Evolutionary conservation across 2,888 invertebrate species (phyloP).

Genomic region (Lymantria dispar): DNA sequence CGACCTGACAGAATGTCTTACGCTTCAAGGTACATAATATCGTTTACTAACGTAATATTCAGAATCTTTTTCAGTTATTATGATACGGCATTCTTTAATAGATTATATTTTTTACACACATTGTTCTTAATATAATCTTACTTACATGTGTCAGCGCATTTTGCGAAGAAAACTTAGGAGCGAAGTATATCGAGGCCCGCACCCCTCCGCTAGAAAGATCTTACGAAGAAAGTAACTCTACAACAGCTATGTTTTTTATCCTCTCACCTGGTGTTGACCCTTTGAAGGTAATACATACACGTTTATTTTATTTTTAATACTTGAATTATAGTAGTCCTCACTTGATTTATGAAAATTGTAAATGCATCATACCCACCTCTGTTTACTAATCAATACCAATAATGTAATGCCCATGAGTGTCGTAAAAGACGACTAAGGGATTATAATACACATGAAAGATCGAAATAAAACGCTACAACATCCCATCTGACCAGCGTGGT

Average conservation of each 20-base stretch:
- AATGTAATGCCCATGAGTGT: too few species aligned
- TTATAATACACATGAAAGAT: too few species aligned
- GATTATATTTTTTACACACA: background rate
- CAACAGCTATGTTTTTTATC: slow-evolving; percentile 96
- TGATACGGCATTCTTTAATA: background rate
- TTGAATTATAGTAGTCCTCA: too few species aligned
- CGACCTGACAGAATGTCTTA: slow-evolving; percentile 97
- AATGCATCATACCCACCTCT: too few species aligned
- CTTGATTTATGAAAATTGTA: too few species aligned
- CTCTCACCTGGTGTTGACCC: slow-evolving; percentile 97
- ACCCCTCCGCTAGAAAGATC: slow-evolving; percentile 92
- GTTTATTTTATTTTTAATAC: too few species aligned
- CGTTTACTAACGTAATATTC: background rate
- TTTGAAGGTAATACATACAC: slow-evolving; percentile 82
- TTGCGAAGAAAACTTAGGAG: slow-evolving; percentile 94
- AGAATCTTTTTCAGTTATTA: too few species aligned
- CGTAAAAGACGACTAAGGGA: too few species aligned
- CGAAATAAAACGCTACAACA: too few species aligned
- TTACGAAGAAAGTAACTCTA: slow-evolving; percentile 91
- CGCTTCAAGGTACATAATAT: slow-evolving; percentile 85
- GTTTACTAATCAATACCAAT: too few species aligned
- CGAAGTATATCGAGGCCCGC: slow-evolving; percentile 90
- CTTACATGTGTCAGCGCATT: slow-evolving; percentile 81
- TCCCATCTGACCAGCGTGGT: too few species aligned
- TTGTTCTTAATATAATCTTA: background rate